These are phyloP conservation scores for Polypedilum vanderplanki DNA, from an alignment of 1,140 invertebrate species.

Conservation along the genomic window DNA sequence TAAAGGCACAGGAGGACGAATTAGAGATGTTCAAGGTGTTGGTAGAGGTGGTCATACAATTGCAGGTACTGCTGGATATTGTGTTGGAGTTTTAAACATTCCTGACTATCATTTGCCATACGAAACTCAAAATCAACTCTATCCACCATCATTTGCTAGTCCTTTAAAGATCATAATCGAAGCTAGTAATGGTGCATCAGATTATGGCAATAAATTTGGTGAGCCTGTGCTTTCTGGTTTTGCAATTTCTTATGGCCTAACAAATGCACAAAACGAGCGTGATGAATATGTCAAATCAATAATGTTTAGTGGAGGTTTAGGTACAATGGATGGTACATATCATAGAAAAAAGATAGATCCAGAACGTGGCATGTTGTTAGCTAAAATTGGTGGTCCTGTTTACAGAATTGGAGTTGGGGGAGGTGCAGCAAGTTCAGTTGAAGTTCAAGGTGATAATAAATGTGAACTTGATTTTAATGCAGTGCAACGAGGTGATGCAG, in stretches of 20 bases:
- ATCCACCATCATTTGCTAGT: constrained; percentile 84
- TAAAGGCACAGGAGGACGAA: constrained; percentile 90
- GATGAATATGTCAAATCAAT: constrained; percentile 97
- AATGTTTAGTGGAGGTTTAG: constrained; percentile 96
- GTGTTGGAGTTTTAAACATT: constrained; percentile 85
- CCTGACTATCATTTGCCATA: constrained; percentile 82
- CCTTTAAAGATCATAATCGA: constrained; percentile 85
- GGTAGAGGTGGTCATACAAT: constrained; percentile 87
- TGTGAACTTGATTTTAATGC: constrained; percentile 88
- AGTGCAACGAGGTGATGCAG: constrained; percentile 94
- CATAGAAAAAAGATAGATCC: constrained; percentile 37
- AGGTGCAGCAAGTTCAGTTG: constrained; percentile 91
- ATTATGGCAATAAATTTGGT: constrained; percentile 99
- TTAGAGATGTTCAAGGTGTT: constrained; percentile 90
- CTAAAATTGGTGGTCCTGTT: constrained; percentile 94
- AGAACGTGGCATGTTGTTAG: constrained; percentile 66
- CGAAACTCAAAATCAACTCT: constrained; percentile 68
- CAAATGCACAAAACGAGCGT: constrained; percentile 56
- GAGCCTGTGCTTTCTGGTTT: constrained; percentile 92
- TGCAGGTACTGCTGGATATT: constrained; percentile 93
- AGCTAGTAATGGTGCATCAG: constrained; percentile 95
- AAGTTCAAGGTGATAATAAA: constrained; percentile 80
- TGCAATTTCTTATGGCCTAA: constrained; percentile 80
- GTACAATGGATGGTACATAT: constrained; percentile 59
- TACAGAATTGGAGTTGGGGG: constrained; percentile 96